These are phyloP conservation scores for Caenorhabditis doughertyi DNA, from an alignment of 2,888 invertebrate species.

Conservation along the genomic window DNA sequence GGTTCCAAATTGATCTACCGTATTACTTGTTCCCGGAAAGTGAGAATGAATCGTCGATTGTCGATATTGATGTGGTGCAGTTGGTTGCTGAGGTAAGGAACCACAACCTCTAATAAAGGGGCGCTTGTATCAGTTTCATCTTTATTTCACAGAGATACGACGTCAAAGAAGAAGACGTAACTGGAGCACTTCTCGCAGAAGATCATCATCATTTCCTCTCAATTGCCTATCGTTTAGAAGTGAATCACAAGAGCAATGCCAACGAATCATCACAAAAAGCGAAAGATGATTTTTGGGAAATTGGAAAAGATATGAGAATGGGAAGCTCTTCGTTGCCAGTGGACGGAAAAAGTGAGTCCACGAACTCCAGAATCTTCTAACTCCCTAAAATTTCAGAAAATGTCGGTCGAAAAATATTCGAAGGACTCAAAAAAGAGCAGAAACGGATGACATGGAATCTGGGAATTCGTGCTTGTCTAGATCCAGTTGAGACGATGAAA, in stretches of 20 bases:
- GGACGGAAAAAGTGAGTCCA: slow-evolving; percentile 7
- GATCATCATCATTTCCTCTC: slow-evolving; percentile 98
- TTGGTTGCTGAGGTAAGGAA: slow-evolving; percentile 90
- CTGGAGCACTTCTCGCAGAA: slow-evolving; percentile 93
- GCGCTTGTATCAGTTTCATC: too few relatives aligned
- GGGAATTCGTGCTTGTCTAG: slow-evolving; percentile 91
- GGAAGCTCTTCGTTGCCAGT: slow-evolving; percentile 6
- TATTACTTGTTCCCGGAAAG: slow-evolving; percentile 96
- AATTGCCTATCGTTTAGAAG: slow-evolving; percentile 97
- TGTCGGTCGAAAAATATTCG: slow-evolving; percentile 52
- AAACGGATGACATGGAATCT: slow-evolving; percentile 91
- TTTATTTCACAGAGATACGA: slow-evolving; percentile 90
- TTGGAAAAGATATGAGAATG: slow-evolving; percentile 27
- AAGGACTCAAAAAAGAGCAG: slow-evolving; percentile 53
- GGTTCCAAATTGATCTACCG: slow-evolving; percentile 97
- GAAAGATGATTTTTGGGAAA: slow-evolving; percentile 89
- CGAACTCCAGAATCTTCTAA: not conserved
- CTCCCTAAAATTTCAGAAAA: slow-evolving; percentile 12
- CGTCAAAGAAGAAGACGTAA: slow-evolving; percentile 95
- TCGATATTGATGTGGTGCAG: slow-evolving; percentile 94
- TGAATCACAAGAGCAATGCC: slow-evolving; percentile 95
- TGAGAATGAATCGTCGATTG: slow-evolving; percentile 95
- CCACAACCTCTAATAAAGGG: too few relatives aligned
- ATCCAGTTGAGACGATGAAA: slow-evolving; percentile 59
- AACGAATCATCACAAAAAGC: slow-evolving; percentile 87